Evolutionary conservation across 2,888 invertebrate genomes (phyloP), one percentile per base, ranked within the genome.

Genomic region (Seira sanloemensis): DNA sequence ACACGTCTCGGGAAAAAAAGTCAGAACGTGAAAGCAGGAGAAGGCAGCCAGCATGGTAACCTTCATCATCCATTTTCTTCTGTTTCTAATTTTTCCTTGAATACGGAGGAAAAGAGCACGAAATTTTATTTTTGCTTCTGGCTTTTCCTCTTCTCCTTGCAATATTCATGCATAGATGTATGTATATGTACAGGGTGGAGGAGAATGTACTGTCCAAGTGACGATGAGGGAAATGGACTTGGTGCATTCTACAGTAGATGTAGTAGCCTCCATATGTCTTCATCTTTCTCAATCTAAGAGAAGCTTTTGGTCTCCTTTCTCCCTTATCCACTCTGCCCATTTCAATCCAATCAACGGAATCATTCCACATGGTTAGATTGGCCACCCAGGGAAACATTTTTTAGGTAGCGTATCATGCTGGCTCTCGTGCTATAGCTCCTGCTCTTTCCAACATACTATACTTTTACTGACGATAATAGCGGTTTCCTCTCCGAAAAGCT

Each of bases 321-420:
- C n/a, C 18, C 58, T 58, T 58, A 58, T 18, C 18, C 58, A 83
- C 58, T 69, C 68, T 81, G 54, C 69, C 79, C 85, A 82, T 86
- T 85, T 85, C 86, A 81, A 86, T 85, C 85, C 86, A 86, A 86
- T 85, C 82, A 86, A 72, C 26, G 46, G 25, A 37, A 78, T 71
- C 62, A 71, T 78, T 77, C 77, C 68, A 77, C 77, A 68, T 62
- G 26, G 62, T 71, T 78, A 69, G n/a, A 62, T 27, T 69, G 71
- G 62, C 78, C 78, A 78, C 78, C 71, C 62, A 71, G 78, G 78
- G 71, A 78, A 78, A 78, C 71, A 69, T 78, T 69, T 76, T 65
- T 23, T n/a, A 7, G 37, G 37, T 12, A 7, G 12, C 37, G 37
- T 37, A 12, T 37, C 37, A 37, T 37, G 37, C 4, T 37, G 37